Conservation (phyloP, 2,113 vertebrate genomes). For the Cromileptes altivelis region DNA sequence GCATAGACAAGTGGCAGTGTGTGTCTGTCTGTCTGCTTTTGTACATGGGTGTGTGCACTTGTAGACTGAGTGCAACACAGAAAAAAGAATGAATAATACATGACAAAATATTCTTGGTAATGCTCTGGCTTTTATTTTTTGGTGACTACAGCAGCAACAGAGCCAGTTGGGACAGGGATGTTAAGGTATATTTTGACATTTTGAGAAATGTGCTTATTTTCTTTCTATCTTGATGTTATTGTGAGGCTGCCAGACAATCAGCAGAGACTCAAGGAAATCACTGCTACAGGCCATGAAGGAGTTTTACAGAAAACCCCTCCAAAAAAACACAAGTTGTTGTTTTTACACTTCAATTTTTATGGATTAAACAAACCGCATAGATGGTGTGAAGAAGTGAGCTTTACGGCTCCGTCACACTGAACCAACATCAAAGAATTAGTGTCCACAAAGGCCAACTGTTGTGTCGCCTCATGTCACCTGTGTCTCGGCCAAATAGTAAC, state of each 20-base stretch:
- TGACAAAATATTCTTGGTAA: constrained; percentile 55
- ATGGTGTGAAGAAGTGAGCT: not conserved
- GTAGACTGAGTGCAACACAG: constrained; percentile 57
- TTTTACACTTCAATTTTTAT: not conserved
- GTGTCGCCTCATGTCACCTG: too few relatives aligned
- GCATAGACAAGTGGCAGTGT: constrained; percentile 58
- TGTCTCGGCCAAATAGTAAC: too few relatives aligned
- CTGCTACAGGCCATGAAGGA: not conserved
- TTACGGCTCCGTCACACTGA: too few relatives aligned
- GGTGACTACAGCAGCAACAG: constrained; percentile 19
- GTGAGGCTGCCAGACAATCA: not conserved
- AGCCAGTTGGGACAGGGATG: not conserved
- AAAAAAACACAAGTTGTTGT: not conserved
- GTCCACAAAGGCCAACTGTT: too few relatives aligned
- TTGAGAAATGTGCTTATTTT: not conserved
- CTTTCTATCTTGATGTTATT: not conserved
- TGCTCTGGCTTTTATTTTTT: constrained; percentile 50
- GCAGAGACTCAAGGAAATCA: not conserved
- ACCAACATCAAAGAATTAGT: too few relatives aligned
- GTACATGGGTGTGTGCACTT: constrained; percentile 56
- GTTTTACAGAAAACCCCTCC: not conserved
- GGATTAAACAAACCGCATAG: not conserved
- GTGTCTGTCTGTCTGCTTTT: constrained; percentile 59
- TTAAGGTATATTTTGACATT: constrained; percentile 17
- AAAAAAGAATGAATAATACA: constrained; percentile 73